Base-by-base conservation (phyloP, 2,113 vertebrate genomes). In the Xiphophorus couchianus region DNA sequence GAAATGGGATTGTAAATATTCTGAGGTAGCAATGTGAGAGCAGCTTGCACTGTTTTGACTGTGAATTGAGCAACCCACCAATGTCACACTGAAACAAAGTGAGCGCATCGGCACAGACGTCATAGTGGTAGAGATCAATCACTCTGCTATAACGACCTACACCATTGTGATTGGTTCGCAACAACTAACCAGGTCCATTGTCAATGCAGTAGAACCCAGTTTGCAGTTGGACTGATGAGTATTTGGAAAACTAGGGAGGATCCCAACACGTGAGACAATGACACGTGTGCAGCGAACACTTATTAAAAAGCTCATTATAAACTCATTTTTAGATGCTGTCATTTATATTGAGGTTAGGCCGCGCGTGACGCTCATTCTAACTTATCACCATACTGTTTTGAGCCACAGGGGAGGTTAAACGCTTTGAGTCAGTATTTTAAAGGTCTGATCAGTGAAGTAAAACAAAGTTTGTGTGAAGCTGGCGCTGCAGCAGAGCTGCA, bases 121-220 rank as follows among this genome's bases (percentile, higher is more conserved):
- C 84, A 80, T 60, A 73, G 35, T 28, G 66, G 48, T 30, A 61
- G 12, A 64, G 71, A 81, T 88, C 83, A 66, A 85, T 86, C 29
- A 44, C 19, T 3, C n/a, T 12, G 51, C 62, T 58, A 58, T 3
- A 2, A 65, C 64, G 66, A 68, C 37, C 28, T 69, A 66, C 69
- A 75, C 83, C 71, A 70, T 31, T 10, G 25, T 29, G 27, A 84
- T 44, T 54, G 81, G 80, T 82, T 78, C 12, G 31, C 69, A 80
- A 51, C 35, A 76, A 62, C 51, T 14, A 10, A 61, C 42, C 76
- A 64, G 58, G 76, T 73, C n/a, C 1, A 1, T 78, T 61, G 84
- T 83, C 58, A 85, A 90, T 58, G 51, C 73, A 54, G 22, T 69
- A 75, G 25, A 48, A 60, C 15, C 3, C 69, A 35, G 11, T 33